Conservation (phyloP, 64 coral and sea anemone species). For the Montipora sp. region DNA sequence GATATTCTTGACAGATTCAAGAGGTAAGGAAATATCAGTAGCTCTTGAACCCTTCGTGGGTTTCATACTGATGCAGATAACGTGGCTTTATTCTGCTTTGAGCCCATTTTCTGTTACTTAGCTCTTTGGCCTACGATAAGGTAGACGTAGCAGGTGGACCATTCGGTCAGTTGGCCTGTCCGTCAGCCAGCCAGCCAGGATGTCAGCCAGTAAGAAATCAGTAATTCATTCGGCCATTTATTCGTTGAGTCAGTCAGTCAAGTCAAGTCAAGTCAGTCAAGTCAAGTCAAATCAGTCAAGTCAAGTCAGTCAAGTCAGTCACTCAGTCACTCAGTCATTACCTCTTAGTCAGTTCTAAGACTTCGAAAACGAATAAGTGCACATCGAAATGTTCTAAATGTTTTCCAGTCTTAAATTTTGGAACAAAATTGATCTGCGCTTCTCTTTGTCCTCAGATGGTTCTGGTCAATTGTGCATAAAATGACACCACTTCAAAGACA, state of each 20-base stretch:
- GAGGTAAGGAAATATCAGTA: slow-evolving; percentile 22
- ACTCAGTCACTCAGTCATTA: no score
- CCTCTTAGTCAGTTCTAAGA: no score
- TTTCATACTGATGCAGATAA: no score
- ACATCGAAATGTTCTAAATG: no score
- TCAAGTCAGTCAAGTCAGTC: no score
- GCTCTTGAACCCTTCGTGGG: background rate
- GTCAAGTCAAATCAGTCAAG: no score
- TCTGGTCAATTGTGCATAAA: slow-evolving; percentile 94
- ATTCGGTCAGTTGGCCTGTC: background rate
- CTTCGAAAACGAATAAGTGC: no score
- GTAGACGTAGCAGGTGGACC: background rate
- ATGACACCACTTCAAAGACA: slow-evolving; percentile 83
- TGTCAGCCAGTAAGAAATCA: background rate
- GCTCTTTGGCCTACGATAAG: no score
- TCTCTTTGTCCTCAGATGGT: slow-evolving; percentile 47
- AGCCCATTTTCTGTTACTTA: no score
- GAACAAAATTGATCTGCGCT: background rate
- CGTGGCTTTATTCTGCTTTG: no score
- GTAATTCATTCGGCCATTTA: background rate
- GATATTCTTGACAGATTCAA: slow-evolving; percentile 93
- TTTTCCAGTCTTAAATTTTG: background rate
- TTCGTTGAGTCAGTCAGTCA: background rate
- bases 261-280: no score
- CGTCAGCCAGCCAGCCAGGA: background rate